A percentile compares a stretch with the other conserved stretches of the same genome.
Conservation (phyloP, 92 coral and sea anemone genomes). For the Porites evermanni region DNA sequence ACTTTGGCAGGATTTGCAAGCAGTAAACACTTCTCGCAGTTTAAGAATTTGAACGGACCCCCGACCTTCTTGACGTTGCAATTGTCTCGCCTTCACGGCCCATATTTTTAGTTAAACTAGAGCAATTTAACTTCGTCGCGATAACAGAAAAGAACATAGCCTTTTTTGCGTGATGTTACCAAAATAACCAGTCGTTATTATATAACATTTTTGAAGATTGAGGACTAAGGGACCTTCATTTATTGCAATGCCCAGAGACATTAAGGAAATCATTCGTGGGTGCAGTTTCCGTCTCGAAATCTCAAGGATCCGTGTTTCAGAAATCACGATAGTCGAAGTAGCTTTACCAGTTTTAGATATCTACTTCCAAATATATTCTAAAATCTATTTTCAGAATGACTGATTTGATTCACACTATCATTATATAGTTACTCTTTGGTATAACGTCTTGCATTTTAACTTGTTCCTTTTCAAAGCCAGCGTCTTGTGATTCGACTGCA, state of each 20-base stretch:
- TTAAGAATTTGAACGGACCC: background rate
- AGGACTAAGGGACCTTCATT: background rate
- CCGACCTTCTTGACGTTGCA: background rate
- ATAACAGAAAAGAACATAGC: background rate
- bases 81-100: conserved; percentile 9
- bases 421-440: background rate
- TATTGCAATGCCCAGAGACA: conserved; percentile 3
- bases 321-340: background rate
- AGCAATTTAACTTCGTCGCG: background rate
- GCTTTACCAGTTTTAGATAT: background rate
- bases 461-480: background rate
- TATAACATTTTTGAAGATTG: background rate
- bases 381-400: background rate
- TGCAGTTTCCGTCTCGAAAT: background rate
- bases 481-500: background rate
- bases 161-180: background rate
- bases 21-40: conserved; percentile 10
- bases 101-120: background rate
- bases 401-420: background rate
- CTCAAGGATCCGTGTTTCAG: background rate
- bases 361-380: conserved; percentile 10
- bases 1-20: background rate
- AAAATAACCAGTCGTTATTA: too few species aligned
- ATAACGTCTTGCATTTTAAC: background rate
- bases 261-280: background rate